These are phyloP conservation scores for Arenaria interpres DNA, from an alignment of 2,113 vertebrate species.

Conservation along the genomic window DNA sequence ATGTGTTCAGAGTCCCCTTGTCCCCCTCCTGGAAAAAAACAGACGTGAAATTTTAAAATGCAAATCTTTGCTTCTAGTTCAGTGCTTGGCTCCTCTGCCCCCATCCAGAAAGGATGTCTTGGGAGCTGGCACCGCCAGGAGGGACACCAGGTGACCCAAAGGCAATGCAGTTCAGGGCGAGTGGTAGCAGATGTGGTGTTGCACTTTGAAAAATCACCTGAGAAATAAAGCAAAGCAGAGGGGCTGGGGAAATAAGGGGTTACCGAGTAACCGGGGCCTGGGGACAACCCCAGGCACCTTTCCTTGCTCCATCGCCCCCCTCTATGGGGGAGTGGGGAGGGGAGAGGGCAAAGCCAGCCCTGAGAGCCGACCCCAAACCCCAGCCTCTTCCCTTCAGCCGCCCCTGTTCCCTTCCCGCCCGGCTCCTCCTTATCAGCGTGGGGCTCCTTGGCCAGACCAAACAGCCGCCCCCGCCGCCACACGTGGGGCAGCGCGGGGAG, in stretches of 20 bases:
- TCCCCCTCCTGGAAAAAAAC: neutral
- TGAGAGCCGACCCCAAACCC: neutral
- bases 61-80: neutral
- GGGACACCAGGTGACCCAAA: neutral
- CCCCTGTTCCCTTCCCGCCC: neutral
- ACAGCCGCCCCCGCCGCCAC: neutral
- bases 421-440: neutral
- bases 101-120: neutral
- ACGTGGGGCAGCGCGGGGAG: neutral
- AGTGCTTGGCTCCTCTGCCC: neutral
- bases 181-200: neutral
- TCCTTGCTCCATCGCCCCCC: neutral
- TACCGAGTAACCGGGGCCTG: accelerated
- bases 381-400: neutral
- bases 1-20: neutral
- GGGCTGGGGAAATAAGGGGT: neutral
- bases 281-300: neutral
- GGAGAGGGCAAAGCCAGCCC: neutral
- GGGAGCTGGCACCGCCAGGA: neutral
- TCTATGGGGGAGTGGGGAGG: neutral
- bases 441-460: neutral
- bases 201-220: neutral
- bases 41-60: neutral
- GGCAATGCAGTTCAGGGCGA: accelerated
- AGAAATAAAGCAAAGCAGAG: neutral